Evolutionary conservation across 2,113 vertebrate genomes (phyloP).

Genomic region (Vulpes lagopus): DNA sequence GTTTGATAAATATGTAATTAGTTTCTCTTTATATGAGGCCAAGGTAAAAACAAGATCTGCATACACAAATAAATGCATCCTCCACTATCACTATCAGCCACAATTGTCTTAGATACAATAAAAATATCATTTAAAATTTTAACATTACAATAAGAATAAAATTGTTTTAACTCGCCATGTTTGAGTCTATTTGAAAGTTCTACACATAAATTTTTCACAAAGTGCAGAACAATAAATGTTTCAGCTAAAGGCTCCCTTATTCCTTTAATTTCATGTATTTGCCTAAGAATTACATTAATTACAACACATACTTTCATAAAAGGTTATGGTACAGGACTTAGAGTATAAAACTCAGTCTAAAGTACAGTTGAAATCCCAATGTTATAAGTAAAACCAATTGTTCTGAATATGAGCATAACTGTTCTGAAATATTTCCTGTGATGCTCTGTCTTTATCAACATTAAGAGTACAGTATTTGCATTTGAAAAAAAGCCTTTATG

Average conservation of each 20-base stretch:
- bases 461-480: slow-evolving; percentile 13
- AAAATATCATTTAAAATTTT: slow-evolving; percentile 24
- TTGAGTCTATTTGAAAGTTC: neutral
- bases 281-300: slow-evolving; percentile 17
- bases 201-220: neutral
- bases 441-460: neutral
- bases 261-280: neutral
- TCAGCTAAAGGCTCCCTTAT: neutral
- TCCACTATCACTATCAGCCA: neutral
- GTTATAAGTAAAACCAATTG: slow-evolving; percentile 55
- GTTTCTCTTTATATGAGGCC: neutral
- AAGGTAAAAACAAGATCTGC: neutral
- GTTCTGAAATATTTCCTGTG: slow-evolving; percentile 31
- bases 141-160: slow-evolving; percentile 7
- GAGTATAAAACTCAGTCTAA: neutral
- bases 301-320: neutral
- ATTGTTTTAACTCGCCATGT: neutral
- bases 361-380: neutral
- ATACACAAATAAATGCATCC: neutral
- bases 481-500: neutral
- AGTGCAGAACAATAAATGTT: neutral
- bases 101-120: neutral
- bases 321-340: neutral
- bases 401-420: slow-evolving; percentile 26
- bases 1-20: neutral